Conservation (phyloP, 2,113 vertebrate genomes). For the Nerophis lumbriciformis region DNA sequence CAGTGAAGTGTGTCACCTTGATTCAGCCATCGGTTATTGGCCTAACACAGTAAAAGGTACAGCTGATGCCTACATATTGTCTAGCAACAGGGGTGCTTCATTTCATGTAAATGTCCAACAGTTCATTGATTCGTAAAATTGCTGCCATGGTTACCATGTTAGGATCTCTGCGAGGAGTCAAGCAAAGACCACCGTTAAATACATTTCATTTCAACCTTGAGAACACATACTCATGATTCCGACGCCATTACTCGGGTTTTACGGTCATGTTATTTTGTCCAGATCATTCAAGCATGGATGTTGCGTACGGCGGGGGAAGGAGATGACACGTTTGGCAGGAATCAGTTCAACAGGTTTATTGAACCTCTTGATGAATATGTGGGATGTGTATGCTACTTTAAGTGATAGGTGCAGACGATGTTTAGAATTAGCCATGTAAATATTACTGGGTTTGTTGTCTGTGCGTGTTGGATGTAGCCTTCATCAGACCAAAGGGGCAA, state of each 20-base stretch:
- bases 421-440: no score
- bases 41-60: not conserved
- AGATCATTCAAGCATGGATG: not conserved
- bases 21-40: not conserved
- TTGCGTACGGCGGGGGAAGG: no score
- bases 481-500: no score
- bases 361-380: no score
- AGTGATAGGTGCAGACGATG: no score
- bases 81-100: conserved; percentile 16
- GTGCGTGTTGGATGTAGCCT: no score
- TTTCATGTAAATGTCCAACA: conserved; percentile 13
- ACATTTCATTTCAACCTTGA: not conserved
- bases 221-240: not conserved
- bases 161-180: not conserved
- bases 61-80: conserved; percentile 2
- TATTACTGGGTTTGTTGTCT: no score
- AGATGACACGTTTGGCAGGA: no score
- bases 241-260: not conserved
- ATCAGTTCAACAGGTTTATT: no score
- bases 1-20: not conserved
- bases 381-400: no score
- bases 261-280: not conserved
- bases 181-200: not conserved
- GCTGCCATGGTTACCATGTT: conserved; percentile 8
- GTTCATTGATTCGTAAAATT: conserved; percentile 26